Evolutionary conservation across 2,797 vertebrate genomes (phyloP), one percentile per base, ranked within the genome.

Genomic region (Chrosomus eos): DNA sequence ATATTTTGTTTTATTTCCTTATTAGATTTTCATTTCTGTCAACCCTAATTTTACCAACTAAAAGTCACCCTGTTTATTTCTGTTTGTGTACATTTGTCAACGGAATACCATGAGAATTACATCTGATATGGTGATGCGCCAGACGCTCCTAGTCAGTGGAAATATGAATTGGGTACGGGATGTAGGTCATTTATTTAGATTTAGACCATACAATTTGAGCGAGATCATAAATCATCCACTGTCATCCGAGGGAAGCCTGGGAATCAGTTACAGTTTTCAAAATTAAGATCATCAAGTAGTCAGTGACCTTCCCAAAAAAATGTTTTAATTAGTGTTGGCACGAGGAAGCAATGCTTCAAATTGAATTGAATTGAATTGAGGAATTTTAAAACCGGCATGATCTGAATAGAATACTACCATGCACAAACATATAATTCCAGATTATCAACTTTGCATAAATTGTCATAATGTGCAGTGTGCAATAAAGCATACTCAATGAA

Each of bases 1-100:
- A 66, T 83, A 62, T 23, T 53, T 38, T 45, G 28, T 85, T 81
- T 55, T 80, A 85, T 92, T 89, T 91, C 92, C 93, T 93, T 81
- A 67, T 62, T 83, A 58, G 38, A 82, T 93, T 93, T 91, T 93
- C 92, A 94, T 94, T 89, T 90, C 87, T 93, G 92, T 94, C 92
- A 91, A 58, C 90, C 90, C 92, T 94, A 94, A 91, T 86, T 91
- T 92, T 89, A 92, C 86, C 88, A 89, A 67, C 90, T 88, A 76
- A 91, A 90, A 91, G 87, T 86, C 89, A 76, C 88, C 87, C 87
- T 31, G 13, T 85, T 88, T 82, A 13, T 83, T 85, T 82, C 28
- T 74, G 58, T 83, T 66, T 84, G 64, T 74, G 67, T 75, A 78
- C 72, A 87, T 74, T 68, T 86, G 68, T 53, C 64, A 81, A 33